Evolutionary conservation across 2,888 invertebrate species (phyloP), one percentile per base, ranked within the genome.

Genomic region (Muschampia plurimacula): DNA sequence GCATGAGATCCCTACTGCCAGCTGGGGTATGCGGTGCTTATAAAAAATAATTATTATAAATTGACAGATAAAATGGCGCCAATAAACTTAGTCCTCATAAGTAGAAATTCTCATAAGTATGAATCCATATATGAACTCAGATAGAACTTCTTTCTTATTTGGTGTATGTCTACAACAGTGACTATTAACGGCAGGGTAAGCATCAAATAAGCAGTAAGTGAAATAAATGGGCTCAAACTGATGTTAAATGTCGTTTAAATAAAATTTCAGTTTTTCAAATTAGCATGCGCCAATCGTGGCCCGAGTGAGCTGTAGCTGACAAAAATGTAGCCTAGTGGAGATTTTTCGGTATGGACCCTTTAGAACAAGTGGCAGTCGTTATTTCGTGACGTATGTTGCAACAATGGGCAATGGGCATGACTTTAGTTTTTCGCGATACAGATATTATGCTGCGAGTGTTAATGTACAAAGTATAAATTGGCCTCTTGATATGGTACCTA

Each of bases 311-410:
- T 72, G 72, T 72, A 72, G 57, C 72, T 69, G 74, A 75, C 74
- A 74, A 75, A 75, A 75, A 69, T 74, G 74, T 68, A 67, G 69
- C 75, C 62, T 74, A 74, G 74, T 72, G 67, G 75, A 74, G 75
- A 76, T 75, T 72, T 77, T 75, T 69, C 73, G 68, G 72, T 70
- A 73, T 75, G 72, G 60, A 68, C 72, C 70, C 69, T 75, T 74
- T 70, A 75, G 74, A 74, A 73, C 74, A 77, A 77, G 75, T 74
- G 67, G 68, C 74, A 74, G 73, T 74, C 73, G 76, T 78, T 77
- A 77, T 77, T 74, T 74, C 67, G 70, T 57, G 73, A 67, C 67
- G 69, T 75, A 75, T 72, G 71, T 68, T 74, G 65, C 74, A 74
- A 75, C 75, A 77, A 74, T 75, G 67, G 74, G 55, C 72, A 70